Evolutionary conservation across 2,113 vertebrate species (phyloP), one percentile per base, ranked within the genome.

Genomic region (Manacus vitellinus): DNA sequence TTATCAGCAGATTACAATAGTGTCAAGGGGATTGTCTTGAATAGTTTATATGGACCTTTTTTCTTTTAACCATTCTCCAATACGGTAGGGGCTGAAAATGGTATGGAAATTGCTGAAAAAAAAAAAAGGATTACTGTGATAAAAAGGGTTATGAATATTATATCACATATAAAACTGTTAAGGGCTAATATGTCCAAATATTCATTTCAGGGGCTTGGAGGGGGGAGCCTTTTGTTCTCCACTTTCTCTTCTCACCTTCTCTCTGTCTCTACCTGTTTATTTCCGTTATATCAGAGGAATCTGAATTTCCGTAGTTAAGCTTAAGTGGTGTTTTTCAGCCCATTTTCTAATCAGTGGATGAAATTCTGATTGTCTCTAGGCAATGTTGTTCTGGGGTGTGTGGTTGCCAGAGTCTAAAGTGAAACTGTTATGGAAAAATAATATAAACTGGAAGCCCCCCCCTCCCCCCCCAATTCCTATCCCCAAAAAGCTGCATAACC

Each of bases 1-100:
- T 91, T 94, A 92, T 66, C 89, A 90, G 82, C 73, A 92, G 86
- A 91, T 87, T 84, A 52, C 79, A 85, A 61, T 33, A 37, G n/a
- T 28, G 30, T 82, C 89, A 67, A 33, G 67, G 78, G 71, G 15
- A 58, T 79, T 68, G 41, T 65, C 37, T 17, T 71, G 55, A 52
- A 70, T 56, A 68, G n/a, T 47, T 95, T 77, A 66, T 51, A 10
- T 67, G 46, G 49, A 68, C 25, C 25, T 72, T 92, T 76, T 83
- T 68, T 54, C 47, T 71, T 94, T 79, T 54, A 92, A 43, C 39
- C 2, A 0, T 54, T 92, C 27, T 80, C 24, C 66, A 77, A 17
- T 75, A 90, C n/a, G 74, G 27, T 43, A 77, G 10, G 4, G 9
- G 16, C 23, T 78, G 56, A 84, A 86, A 84, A 85, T 61, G 72